These are phyloP conservation scores for Spea bombifrons DNA, from an alignment of 2,113 vertebrate species.

Conservation along the genomic window DNA sequence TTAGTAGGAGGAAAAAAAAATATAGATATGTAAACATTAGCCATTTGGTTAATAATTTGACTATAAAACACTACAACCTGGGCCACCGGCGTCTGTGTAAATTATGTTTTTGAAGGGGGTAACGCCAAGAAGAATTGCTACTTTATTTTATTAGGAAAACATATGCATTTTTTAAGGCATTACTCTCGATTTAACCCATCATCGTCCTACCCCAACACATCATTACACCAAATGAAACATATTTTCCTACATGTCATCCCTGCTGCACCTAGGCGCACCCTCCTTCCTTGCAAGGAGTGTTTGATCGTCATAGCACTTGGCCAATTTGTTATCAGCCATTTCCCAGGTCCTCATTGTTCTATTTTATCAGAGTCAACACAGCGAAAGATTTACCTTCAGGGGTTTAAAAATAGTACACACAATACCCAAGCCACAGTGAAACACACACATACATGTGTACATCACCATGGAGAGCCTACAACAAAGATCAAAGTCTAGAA, in stretches of 20 bases:
- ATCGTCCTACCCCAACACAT: background rate
- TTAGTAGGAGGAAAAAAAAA: too few species aligned
- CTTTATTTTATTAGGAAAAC: too few species aligned
- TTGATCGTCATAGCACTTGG: background rate
- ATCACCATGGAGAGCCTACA: too few species aligned
- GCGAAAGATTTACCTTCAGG: slow-evolving; percentile 4
- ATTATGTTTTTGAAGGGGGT: too few species aligned
- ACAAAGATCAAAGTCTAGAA: too few species aligned
- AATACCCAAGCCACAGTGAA: background rate
- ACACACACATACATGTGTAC: background rate
- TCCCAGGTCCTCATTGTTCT: slow-evolving; percentile 6
- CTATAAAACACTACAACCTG: too few species aligned
- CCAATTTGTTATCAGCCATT: background rate
- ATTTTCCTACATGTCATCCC: background rate
- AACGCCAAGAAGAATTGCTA: too few species aligned
- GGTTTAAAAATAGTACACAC: background rate
- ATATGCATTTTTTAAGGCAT: too few species aligned
- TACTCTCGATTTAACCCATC: too few species aligned
- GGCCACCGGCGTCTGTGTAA: too few species aligned
- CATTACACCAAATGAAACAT: background rate
- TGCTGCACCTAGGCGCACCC: background rate
- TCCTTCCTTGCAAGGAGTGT: background rate
- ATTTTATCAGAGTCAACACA: background rate
- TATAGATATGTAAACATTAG: too few species aligned
- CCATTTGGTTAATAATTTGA: too few species aligned